Percentiles rank a stretch among this genome's conserved stretches.
Evolutionary conservation across 2,113 vertebrate genomes (phyloP).

Genomic region (Cricetomys ansorgei): DNA sequence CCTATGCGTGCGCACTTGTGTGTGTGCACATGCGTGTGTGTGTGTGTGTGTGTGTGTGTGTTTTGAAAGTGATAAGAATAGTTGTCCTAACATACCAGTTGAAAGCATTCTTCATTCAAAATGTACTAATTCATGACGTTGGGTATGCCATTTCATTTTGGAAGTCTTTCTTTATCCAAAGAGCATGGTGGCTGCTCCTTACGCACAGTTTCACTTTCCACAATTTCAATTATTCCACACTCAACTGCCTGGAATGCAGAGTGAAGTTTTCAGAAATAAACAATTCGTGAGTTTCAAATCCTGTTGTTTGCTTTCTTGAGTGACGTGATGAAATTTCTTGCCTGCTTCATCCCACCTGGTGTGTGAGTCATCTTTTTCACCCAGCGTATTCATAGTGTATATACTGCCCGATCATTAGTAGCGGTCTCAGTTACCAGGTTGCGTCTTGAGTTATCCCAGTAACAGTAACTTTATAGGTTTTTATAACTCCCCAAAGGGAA

Average conservation of each 20-base stretch:
- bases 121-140: background rate
- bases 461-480: background rate
- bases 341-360: too few relatives aligned
- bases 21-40: background rate
- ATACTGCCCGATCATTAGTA: background rate
- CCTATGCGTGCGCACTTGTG: background rate
- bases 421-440: too few relatives aligned
- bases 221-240: background rate
- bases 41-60: background rate
- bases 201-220: background rate
- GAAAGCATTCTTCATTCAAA: background rate
- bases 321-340: background rate
- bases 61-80: background rate
- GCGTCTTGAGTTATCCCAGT: background rate
- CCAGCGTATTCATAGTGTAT: fast-evolving
- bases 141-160: background rate
- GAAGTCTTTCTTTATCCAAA: conserved; percentile 11
- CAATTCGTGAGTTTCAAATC: background rate
- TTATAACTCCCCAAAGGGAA: background rate
- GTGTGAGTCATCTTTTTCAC: background rate
- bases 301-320: too few relatives aligned
- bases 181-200: background rate
- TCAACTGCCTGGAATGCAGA: background rate
- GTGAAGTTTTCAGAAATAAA: background rate
- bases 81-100: background rate